phyloP scores from a whole-genome alignment of 2,888 invertebrate genomes.

The Heliconius aoede region DNA sequence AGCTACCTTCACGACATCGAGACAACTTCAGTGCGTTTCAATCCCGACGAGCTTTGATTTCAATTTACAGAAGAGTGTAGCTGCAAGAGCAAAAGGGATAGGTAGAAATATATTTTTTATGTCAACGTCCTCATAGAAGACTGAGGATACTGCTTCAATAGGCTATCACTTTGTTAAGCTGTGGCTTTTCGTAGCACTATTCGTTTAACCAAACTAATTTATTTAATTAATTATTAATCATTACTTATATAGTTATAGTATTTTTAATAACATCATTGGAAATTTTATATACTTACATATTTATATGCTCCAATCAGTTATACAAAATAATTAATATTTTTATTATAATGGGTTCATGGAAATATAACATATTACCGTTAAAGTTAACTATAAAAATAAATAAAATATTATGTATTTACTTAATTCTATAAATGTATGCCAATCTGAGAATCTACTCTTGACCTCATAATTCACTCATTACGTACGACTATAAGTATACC shows the following conservation, averaged over 20 bases:
- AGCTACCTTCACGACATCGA: slow-evolving; percentile 64
- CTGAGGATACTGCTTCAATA: slow-evolving; percentile 68
- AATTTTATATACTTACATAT: neutral
- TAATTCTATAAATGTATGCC: slow-evolving; percentile 30
- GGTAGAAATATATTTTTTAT: slow-evolving; percentile 68
- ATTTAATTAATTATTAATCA: slow-evolving; percentile 27
- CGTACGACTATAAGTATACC: slow-evolving; percentile 32
- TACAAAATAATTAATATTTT: neutral
- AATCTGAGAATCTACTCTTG: slow-evolving; percentile 34
- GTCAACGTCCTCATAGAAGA: slow-evolving; percentile 77
- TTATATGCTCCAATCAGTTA: neutral
- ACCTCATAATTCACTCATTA: slow-evolving; percentile 37
- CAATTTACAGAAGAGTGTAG: slow-evolving; percentile 82
- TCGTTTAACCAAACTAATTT: slow-evolving; percentile 39
- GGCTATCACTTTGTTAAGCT: slow-evolving; percentile 66
- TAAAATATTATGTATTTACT: slow-evolving; percentile 8
- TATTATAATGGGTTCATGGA: neutral
- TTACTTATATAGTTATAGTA: slow-evolving; percentile 11
- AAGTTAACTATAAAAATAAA: slow-evolving; percentile 6
- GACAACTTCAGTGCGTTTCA: slow-evolving; percentile 72
- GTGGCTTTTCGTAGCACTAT: slow-evolving; percentile 60
- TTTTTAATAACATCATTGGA: neutral
- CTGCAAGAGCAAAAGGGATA: slow-evolving; percentile 67
- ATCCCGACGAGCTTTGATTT: slow-evolving; percentile 83
- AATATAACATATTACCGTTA: neutral